These are phyloP conservation scores for Epinotia demarniana DNA, from an alignment of 2,888 invertebrate species.

Conservation along the genomic window DNA sequence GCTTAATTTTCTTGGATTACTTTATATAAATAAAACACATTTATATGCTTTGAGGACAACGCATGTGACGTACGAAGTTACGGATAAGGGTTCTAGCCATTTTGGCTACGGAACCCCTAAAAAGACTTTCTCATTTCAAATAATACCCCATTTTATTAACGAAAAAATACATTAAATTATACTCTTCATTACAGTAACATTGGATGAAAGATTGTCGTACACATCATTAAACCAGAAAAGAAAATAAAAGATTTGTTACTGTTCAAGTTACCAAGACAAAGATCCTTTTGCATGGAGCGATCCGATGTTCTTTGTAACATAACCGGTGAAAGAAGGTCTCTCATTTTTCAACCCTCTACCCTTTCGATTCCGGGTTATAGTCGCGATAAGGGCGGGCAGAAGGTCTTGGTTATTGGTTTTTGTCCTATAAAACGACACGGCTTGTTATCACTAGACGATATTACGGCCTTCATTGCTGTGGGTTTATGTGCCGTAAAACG, in stretches of 20 bases:
- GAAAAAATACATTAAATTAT: constrained; percentile 32
- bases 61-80: no score
- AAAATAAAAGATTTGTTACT: constrained; percentile 62
- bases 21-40: no score
- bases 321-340: constrained; percentile 51
- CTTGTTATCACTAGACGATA: constrained; percentile 64
- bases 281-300: constrained; percentile 53
- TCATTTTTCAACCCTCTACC: constrained; percentile 49
- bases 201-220: constrained; percentile 51
- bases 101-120: no score
- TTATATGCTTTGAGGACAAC: no score
- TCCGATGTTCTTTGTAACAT: constrained; percentile 51
- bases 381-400: constrained; percentile 41
- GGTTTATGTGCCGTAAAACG: constrained; percentile 66
- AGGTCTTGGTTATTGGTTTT: constrained; percentile 53
- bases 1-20: no score
- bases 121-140: not conserved
- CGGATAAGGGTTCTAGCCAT: no score
- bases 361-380: constrained; percentile 43
- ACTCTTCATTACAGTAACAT: constrained; percentile 36
- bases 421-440: constrained; percentile 54
- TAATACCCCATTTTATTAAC: constrained; percentile 1
- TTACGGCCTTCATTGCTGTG: constrained; percentile 51
- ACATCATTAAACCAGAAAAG: constrained; percentile 58
- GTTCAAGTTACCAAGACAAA: constrained; percentile 57